Evolutionary conservation across 1,140 invertebrate genomes (phyloP).

Genomic region (Drosophila lini): DNA sequence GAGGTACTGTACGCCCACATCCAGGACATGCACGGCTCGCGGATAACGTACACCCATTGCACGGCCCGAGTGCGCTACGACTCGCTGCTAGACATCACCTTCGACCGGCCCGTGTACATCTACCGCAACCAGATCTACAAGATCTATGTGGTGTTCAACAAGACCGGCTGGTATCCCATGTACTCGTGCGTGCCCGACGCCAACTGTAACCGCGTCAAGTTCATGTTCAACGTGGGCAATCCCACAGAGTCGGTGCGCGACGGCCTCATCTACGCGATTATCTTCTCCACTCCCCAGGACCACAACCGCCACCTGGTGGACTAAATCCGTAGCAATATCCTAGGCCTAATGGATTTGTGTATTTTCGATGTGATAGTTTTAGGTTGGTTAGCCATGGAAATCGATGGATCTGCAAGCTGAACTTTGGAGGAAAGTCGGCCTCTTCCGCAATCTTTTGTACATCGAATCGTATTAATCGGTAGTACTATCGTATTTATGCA

Average conservation of each 20-base stretch:
- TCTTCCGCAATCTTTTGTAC: constrained; percentile 7
- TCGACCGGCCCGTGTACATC: constrained; percentile 90
- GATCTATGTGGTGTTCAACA: constrained; percentile 92
- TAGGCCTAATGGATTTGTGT: constrained; percentile 12
- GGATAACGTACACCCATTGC: constrained; percentile 92
- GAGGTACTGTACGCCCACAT: constrained; percentile 92
- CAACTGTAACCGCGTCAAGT: constrained; percentile 88
- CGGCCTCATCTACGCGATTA: constrained; percentile 90
- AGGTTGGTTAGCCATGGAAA: not conserved
- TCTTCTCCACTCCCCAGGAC: constrained; percentile 86
- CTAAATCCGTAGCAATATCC: constrained; percentile 27
- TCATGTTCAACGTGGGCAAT: constrained; percentile 90
- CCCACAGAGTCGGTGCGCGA: constrained; percentile 88
- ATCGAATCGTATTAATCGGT: constrained; percentile 13
- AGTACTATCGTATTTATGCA: not conserved
- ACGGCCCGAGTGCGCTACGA: constrained; percentile 89
- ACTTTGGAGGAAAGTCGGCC: not conserved
- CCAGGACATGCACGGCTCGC: constrained; percentile 89
- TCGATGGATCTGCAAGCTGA: constrained; percentile 14
- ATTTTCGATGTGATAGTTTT: constrained; percentile 45
- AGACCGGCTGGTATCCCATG: constrained; percentile 91
- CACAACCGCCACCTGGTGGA: constrained; percentile 65
- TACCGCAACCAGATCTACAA: constrained; percentile 91
- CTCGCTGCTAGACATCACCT: constrained; percentile 90
- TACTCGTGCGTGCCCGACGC: constrained; percentile 87